phyloP scores from a whole-genome alignment of 2,888 invertebrate species.

The Slavum lentiscoides region DNA sequence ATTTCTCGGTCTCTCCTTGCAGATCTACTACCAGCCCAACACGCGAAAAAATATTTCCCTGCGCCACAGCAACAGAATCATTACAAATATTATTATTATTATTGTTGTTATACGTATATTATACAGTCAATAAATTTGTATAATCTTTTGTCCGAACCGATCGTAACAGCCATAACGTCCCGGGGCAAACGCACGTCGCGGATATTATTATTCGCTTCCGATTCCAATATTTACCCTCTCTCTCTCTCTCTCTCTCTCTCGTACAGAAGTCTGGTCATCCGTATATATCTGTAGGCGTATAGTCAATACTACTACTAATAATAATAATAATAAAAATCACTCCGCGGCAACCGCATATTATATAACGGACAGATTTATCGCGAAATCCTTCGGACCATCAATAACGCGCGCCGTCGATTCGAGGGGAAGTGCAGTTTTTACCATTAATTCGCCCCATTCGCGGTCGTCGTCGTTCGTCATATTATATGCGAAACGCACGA shows the following conservation, averaged over 20 bases:
- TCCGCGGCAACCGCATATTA: slow-evolving; percentile 40
- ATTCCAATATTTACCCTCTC: slow-evolving; percentile 6
- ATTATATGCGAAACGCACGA: too few relatives aligned
- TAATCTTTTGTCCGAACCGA: not conserved
- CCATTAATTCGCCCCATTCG: slow-evolving; percentile 33
- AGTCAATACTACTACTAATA: slow-evolving; percentile 1
- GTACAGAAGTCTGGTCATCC: not conserved
- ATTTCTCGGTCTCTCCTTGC: too few relatives aligned
- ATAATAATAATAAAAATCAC: slow-evolving; percentile 33
- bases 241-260: too few relatives aligned
- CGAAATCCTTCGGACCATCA: slow-evolving; percentile 40
- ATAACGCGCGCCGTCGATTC: slow-evolving; percentile 32
- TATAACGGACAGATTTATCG: slow-evolving; percentile 47
- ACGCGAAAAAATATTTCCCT: too few relatives aligned
- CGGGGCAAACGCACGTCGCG: slow-evolving; percentile 19
- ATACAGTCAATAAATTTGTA: slow-evolving; percentile 18
- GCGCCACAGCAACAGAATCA: too few relatives aligned
- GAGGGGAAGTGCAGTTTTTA: slow-evolving; percentile 49
- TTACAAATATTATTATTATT: too few relatives aligned
- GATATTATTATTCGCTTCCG: slow-evolving; percentile 37
- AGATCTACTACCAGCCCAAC: too few relatives aligned
- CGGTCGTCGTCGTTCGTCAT: too few relatives aligned
- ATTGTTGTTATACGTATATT: too few relatives aligned
- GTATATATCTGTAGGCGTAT: not conserved
- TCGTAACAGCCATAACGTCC: slow-evolving; percentile 8